Conservation (phyloP, 2,888 invertebrate genomes). For the Pherbina coryleti region DNA sequence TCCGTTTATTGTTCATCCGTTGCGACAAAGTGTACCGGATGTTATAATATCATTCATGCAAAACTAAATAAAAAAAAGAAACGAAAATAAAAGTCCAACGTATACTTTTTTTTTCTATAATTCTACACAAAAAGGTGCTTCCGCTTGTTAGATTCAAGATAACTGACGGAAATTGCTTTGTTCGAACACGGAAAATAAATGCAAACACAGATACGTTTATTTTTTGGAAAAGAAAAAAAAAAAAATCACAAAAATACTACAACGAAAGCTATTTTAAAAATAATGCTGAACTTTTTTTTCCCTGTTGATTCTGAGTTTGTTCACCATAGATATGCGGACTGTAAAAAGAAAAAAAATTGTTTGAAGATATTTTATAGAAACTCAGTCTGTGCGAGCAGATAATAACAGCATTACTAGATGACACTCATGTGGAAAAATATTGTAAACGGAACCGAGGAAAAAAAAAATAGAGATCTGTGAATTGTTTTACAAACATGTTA, state of each 20-base stretch:
- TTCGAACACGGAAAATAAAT: constrained; percentile 18
- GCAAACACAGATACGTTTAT: constrained; percentile 5
- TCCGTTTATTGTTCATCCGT: constrained; percentile 2
- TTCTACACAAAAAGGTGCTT: constrained; percentile 9
- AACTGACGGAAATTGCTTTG: constrained; percentile 30
- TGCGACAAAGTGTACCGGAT: constrained; percentile 24
- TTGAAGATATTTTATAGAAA: background rate
- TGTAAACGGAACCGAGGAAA: background rate
- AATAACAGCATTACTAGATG: background rate
- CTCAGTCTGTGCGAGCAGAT: background rate
- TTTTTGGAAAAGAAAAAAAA: background rate
- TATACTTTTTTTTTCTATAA: background rate
- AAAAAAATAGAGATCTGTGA: background rate
- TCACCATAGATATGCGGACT: background rate
- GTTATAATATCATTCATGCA: constrained; percentile 20
- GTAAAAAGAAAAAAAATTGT: background rate
- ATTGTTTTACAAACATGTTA: too few relatives aligned
- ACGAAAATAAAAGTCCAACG: background rate
- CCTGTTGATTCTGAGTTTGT: background rate
- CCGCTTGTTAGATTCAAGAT: constrained; percentile 26
- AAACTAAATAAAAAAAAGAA: background rate
- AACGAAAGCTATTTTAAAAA: constrained; percentile 9
- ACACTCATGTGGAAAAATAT: background rate
- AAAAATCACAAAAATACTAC: background rate
- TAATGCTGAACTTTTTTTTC: constrained; percentile 19